Evolutionary conservation across 2,797 vertebrate species (phyloP), one percentile per base, ranked within the genome.

Genomic region (Cossypha niveicapilla): DNA sequence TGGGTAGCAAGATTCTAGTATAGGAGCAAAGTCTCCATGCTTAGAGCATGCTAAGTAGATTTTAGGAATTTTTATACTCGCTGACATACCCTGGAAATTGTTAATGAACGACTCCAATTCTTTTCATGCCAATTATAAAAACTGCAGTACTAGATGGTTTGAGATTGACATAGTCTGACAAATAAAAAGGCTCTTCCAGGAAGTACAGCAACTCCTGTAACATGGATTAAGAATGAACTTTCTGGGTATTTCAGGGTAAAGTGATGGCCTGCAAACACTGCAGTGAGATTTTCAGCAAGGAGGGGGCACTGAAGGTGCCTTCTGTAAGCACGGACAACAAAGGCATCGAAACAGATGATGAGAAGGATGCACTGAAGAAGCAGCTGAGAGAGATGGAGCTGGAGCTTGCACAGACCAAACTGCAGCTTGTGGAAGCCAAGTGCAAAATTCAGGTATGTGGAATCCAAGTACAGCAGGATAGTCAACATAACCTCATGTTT

Each of bases 381-480:
- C 99, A 99, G 95, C 98, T 99, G 85, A 96, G 99, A 81, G 99
- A 99, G 86, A 98, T 99, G 98, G 99, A 99, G 96, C 98, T 99
- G 96, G 99, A 99, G 86, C 97, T 99, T 96, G 99, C 99, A 32
- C 99, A 99, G 96, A 99, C 99, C 94, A 99, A 99, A 93, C 98
- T 99, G 90, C 99, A 99, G 97, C 98, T 99, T 89, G 99, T 99
- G 97, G 99, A 99, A 97, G 99, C 99, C 94, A 99, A 99, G 97
- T 99, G 99, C 89, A 99, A 99, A 97, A 99, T 99, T 93, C 99
- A 99, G 99, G 99, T 99, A 93, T 22, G 93, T 85, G 44, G 83
- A 56, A 37, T 50, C 32, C 30, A 41, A 37, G 17, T 41, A 30
- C 44, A 63, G 56, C 39, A 65, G 37, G 70, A 25, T 22, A 4